These are phyloP conservation scores for Enteromius mattozi DNA, from an alignment of 2,797 vertebrate genomes.

Conservation along the genomic window DNA sequence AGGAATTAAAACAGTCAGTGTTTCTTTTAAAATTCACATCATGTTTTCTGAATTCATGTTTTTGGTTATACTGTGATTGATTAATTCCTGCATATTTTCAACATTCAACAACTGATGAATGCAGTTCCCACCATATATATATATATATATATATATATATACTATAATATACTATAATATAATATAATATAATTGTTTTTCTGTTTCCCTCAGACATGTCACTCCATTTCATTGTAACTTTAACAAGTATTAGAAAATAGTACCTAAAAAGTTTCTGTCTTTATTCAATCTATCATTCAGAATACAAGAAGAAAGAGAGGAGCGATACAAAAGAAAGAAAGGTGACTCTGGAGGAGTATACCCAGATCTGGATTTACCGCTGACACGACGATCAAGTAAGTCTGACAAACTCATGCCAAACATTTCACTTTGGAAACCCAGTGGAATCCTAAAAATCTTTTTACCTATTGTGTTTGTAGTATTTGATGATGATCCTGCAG, in stretches of 20 bases:
- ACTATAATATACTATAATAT: too few relatives aligned
- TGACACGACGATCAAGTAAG: slow-evolving; percentile 78
- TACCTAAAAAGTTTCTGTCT: background rate
- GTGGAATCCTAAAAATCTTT: background rate
- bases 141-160: too few relatives aligned
- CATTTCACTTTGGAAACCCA: background rate
- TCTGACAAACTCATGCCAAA: background rate
- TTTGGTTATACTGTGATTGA: background rate
- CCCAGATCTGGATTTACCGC: slow-evolving; percentile 71
- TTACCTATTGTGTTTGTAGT: slow-evolving; percentile 62
- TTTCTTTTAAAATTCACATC: background rate
- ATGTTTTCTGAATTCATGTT: slow-evolving; percentile 1
- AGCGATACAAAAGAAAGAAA: slow-evolving; percentile 81
- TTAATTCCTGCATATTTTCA: background rate
- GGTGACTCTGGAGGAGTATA: slow-evolving; percentile 69
- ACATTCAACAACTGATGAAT: background rate
- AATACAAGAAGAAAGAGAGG: slow-evolving; percentile 85
- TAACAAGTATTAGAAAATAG: background rate
- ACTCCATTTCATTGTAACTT: background rate
- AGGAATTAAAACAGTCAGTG: slow-evolving; percentile 83
- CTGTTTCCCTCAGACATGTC: background rate
- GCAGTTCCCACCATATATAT: fast-evolving
- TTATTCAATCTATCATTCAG: slow-evolving; percentile 61
- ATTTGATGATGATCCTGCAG: slow-evolving; percentile 80
- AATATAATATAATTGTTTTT: too few relatives aligned